Base-by-base conservation (phyloP, 2,113 vertebrate species). In the Microcebus griseorufus region DNA sequence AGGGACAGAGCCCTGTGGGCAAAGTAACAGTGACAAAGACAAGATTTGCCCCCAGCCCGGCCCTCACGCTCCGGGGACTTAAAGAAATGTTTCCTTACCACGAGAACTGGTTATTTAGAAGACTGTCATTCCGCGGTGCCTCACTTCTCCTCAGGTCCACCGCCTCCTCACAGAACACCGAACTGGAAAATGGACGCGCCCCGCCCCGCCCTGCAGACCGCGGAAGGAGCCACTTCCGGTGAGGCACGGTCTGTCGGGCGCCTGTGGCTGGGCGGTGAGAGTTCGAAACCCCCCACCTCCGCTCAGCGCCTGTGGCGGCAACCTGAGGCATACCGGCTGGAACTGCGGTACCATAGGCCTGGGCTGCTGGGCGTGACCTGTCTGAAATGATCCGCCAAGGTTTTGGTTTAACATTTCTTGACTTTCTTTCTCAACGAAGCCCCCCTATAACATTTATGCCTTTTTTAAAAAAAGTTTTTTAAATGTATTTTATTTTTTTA, bases 241-340 rank as follows among this genome's bases (percentile, higher is more conserved):
- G n/a, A 53, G 22, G 10, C 9, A 10, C 0, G 0, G 14, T 23
- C 20, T 0, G 14, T 25, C 16, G 6, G 34, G 23, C 0, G 14
- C 2, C 16, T 20, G 64, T 2, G 29, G 16, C 29, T 48, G 32
- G 39, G 37, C 23, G 18, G 11, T 8, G 9, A 22, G 20, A 1
- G 22, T 62, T 27, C 60, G 9, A 11, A 27, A 27, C 25, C 9
- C 9, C 60, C 25, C 3, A 3, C 23, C 60, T 9, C 60, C 48
- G 29, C 5, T 3, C 9, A 25, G 22, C 9, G 3, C 6, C 25
- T 4, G 6, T 5, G 8, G 7, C 12, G 8, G 5, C 10, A 62
- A 12, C 8, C 32, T 12, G 3, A 64, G 0, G 9, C 11, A 60
- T 18, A 29, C 29, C 0, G 7, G 39, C 4, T 32, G 5, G 3